Conservation (phyloP, 2,888 invertebrate species). For the Branchellion lobata region DNA sequence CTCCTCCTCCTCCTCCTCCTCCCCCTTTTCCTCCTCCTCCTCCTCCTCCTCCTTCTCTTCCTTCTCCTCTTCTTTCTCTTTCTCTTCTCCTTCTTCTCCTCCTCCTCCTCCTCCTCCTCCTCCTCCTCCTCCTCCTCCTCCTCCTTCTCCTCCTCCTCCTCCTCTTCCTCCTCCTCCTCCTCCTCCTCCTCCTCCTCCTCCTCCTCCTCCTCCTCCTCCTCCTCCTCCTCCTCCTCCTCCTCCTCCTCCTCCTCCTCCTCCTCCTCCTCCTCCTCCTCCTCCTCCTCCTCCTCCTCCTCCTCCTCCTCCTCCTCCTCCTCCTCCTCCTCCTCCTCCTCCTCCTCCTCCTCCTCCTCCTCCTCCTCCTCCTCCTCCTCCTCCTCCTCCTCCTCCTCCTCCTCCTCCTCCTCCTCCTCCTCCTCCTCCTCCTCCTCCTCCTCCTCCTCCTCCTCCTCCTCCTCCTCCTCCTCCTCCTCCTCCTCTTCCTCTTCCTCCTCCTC, state of each 20-base stretch:
- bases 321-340: slow-evolving; percentile 49
- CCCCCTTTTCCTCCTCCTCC: slow-evolving; percentile 49
- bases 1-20: background rate
- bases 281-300: slow-evolving; percentile 35
- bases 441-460: slow-evolving; percentile 9
- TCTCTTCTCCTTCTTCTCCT: slow-evolving; percentile 6
- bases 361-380: slow-evolving; percentile 6
- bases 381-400: background rate
- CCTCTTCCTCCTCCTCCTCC: background rate
- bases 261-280: slow-evolving; percentile 52
- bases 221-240: background rate
- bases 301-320: slow-evolving; percentile 49
- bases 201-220: slow-evolving; percentile 8
- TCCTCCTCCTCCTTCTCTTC: slow-evolving; percentile 69
- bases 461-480: background rate
- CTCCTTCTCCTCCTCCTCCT: slow-evolving; percentile 12
- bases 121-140: slow-evolving; percentile 12
- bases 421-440: slow-evolving; percentile 3
- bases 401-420: background rate
- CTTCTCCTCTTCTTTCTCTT: background rate
- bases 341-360: slow-evolving; percentile 49
- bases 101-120: background rate
- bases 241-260: slow-evolving; percentile 49
- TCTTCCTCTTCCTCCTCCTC: slow-evolving; percentile 47
- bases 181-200: slow-evolving; percentile 49